Conservation (phyloP, 2,797 vertebrate species). For the Emys orbicularis region DNA sequence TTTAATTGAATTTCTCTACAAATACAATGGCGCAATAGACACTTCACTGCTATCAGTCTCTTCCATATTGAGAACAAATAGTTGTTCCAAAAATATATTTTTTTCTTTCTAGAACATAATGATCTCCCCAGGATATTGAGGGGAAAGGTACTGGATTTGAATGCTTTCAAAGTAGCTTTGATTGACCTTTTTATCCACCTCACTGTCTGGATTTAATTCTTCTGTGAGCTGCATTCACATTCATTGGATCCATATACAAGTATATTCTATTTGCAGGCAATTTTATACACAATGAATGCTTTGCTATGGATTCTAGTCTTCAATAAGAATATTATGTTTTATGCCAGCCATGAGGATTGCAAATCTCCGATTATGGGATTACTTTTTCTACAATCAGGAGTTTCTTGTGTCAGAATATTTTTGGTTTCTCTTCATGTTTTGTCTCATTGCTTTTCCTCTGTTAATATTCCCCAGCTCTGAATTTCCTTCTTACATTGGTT, state of each 20-base stretch:
- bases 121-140: background rate
- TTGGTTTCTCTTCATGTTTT: constrained; percentile 57
- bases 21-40: background rate
- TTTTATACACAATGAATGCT: constrained; percentile 12
- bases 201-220: constrained; percentile 31
- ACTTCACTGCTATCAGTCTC: background rate
- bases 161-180: constrained; percentile 13
- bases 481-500: constrained; percentile 38
- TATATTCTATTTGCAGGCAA: constrained; percentile 34
- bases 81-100: background rate
- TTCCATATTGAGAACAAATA: background rate
- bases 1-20: constrained; percentile 21
- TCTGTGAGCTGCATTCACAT: constrained; percentile 50
- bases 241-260: constrained; percentile 47
- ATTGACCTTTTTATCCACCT: constrained; percentile 48
- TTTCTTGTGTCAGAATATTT: constrained; percentile 45
- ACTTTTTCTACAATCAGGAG: constrained; percentile 50
- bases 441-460: constrained; percentile 45
- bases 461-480: constrained; percentile 33
- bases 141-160: constrained; percentile 4
- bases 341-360: constrained; percentile 2
- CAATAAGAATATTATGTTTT: background rate
- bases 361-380: constrained; percentile 64
- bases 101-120: constrained; percentile 20
- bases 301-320: constrained; percentile 33